Conservation (phyloP, 2,113 vertebrate genomes). For the Rhabdomys dilectus region DNA sequence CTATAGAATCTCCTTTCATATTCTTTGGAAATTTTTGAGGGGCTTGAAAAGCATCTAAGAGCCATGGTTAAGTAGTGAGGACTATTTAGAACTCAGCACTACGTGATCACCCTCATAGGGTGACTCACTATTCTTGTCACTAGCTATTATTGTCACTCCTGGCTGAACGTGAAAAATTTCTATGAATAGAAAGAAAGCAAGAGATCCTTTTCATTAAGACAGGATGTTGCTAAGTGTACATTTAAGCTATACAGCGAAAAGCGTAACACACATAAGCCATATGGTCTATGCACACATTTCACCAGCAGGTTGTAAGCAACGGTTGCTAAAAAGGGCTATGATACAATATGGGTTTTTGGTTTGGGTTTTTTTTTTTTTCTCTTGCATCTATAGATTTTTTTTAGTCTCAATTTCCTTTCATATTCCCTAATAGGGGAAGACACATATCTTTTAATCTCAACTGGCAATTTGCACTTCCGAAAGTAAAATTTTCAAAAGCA, state of each 20-base stretch:
- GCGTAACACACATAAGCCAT: background rate
- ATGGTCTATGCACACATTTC: conserved; percentile 19
- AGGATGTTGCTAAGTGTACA: conserved; percentile 24
- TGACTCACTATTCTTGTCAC: background rate
- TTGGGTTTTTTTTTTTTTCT: conserved; percentile 16
- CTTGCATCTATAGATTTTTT: conserved; percentile 16
- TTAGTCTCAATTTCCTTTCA: background rate
- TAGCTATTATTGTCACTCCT: background rate
- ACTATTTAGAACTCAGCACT: background rate
- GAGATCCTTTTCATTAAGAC: conserved; percentile 31
- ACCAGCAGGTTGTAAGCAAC: conserved; percentile 50
- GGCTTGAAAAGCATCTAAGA: background rate
- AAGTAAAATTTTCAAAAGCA: conserved; percentile 47
- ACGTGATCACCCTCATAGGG: background rate
- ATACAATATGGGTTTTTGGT: background rate
- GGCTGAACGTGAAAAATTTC: background rate
- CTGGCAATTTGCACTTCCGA: conserved; percentile 17
- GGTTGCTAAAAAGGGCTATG: conserved; percentile 41
- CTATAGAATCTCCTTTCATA: background rate
- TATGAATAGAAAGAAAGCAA: conserved; percentile 11
- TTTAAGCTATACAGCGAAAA: conserved; percentile 37
- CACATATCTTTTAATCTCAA: conserved; percentile 14
- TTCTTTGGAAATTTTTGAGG: background rate
- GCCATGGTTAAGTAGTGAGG: background rate
- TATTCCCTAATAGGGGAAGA: conserved; percentile 28